phyloP scores from a whole-genome alignment of 2,797 vertebrate genomes.

The Hippopotamyrus pictus region DNA sequence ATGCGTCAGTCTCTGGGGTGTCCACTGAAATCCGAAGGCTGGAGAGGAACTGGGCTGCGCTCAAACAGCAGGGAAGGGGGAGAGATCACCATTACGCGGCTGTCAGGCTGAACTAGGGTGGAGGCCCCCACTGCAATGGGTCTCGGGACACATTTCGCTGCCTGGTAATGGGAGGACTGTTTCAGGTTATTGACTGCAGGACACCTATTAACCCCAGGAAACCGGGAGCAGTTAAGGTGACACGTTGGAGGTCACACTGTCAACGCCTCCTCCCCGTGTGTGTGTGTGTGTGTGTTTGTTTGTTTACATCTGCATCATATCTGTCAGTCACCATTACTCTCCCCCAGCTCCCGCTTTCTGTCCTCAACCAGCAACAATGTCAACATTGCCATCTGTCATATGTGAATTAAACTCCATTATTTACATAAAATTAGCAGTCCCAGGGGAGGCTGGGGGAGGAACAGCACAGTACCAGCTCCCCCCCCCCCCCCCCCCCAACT shows the following conservation, averaged over 20 bases:
- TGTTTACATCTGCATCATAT: background rate
- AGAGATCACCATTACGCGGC: background rate
- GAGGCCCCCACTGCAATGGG: background rate
- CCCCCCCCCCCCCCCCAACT: background rate
- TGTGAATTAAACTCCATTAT: slow-evolving; percentile 4
- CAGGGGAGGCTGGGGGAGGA: background rate
- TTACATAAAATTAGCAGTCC: slow-evolving; percentile 8
- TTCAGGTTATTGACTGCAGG: slow-evolving; percentile 11
- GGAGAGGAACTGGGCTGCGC: background rate
- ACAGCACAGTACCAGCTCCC: background rate
- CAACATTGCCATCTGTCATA: slow-evolving; percentile 1
- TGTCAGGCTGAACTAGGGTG: slow-evolving; percentile 21
- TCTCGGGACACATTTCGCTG: background rate
- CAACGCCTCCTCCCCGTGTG: background rate
- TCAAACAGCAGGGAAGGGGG: background rate
- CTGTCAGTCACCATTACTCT: background rate
- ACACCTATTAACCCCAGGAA: slow-evolving; percentile 21
- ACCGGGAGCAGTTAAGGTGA: background rate
- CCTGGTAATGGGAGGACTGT: slow-evolving; percentile 6
- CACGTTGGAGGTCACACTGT: background rate
- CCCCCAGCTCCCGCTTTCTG: background rate
- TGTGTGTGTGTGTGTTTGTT: background rate
- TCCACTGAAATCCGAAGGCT: background rate
- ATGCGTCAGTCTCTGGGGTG: background rate
- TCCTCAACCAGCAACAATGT: background rate